A percentile compares a stretch with the other conserved stretches of the same genome.
These are phyloP conservation scores for Furcula furcula DNA, from an alignment of 2,888 invertebrate species.

Conservation along the genomic window DNA sequence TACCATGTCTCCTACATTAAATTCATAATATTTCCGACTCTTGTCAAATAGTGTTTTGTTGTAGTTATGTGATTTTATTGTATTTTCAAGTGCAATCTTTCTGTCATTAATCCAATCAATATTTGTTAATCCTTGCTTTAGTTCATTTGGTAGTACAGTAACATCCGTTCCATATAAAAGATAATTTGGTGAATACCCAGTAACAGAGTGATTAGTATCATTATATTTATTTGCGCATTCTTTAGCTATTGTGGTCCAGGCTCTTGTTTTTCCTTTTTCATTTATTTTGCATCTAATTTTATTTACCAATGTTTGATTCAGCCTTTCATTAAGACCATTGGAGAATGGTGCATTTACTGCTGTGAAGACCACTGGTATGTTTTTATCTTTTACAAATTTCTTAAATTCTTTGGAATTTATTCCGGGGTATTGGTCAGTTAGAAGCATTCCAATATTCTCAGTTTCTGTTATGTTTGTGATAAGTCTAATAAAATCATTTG, in stretches of 20 bases:
- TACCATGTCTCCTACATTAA: constrained; percentile 24
- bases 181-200: constrained; percentile 32
- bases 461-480: constrained; percentile 12
- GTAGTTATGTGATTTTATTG: constrained; percentile 28
- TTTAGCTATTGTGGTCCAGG: constrained; percentile 37
- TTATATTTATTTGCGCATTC: constrained; percentile 35
- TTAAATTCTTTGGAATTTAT: constrained; percentile 8
- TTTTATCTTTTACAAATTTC: background rate
- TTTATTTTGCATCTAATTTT: constrained; percentile 35
- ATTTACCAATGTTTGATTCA: constrained; percentile 33
- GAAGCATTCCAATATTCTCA: constrained; percentile 20
- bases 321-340: constrained; percentile 27
- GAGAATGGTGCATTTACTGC: constrained; percentile 29
- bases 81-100: constrained; percentile 26
- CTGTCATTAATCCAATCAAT: constrained; percentile 18
- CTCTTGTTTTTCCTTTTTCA: constrained; percentile 22
- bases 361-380: constrained; percentile 19
- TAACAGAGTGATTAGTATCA: constrained; percentile 33
- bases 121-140: constrained; percentile 13
- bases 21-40: constrained; percentile 15
- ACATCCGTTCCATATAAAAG: constrained; percentile 29
- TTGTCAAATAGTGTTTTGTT: constrained; percentile 22
- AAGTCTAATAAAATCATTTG: constrained; percentile 25
- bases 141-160: constrained; percentile 23
- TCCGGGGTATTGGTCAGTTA: constrained; percentile 28